These are phyloP conservation scores for Pseudocheirus occidentalis DNA, from an alignment of 2,797 vertebrate genomes.

Conservation along the genomic window DNA sequence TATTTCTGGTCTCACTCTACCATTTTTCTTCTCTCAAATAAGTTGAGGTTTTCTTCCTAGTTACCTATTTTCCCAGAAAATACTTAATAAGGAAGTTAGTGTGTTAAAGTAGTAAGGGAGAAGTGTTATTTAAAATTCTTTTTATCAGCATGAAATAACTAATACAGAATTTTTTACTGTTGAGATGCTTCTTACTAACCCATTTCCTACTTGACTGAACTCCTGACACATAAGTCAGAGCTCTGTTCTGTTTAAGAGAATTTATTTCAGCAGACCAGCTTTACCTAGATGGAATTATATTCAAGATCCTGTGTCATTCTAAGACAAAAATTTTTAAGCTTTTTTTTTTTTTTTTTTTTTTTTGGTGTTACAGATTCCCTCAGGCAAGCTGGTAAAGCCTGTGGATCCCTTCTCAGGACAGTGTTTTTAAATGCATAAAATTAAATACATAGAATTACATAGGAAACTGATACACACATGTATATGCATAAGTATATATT, in stretches of 20 bases:
- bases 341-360: too few relatives aligned
- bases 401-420: background rate
- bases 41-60: background rate
- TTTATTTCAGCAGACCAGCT: background rate
- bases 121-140: background rate
- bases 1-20: background rate
- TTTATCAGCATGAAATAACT: background rate
- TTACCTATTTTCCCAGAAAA: conserved; percentile 25
- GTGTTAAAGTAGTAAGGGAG: background rate
- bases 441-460: background rate
- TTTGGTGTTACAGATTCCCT: too few relatives aligned
- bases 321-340: background rate
- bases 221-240: background rate
- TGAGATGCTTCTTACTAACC: background rate
- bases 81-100: background rate
- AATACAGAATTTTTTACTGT: background rate
- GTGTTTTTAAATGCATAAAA: background rate
- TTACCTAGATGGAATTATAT: background rate
- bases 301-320: background rate
- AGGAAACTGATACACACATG: background rate
- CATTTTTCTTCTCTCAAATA: conserved; percentile 14
- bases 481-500: background rate
- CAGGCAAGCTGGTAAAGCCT: background rate
- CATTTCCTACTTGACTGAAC: background rate
- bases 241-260: background rate